Percentiles rank a stretch among this genome's conserved stretches.
Evolutionary conservation across 2,797 vertebrate genomes (phyloP).

Genomic region (Petrocephalus schoutedeni): DNA sequence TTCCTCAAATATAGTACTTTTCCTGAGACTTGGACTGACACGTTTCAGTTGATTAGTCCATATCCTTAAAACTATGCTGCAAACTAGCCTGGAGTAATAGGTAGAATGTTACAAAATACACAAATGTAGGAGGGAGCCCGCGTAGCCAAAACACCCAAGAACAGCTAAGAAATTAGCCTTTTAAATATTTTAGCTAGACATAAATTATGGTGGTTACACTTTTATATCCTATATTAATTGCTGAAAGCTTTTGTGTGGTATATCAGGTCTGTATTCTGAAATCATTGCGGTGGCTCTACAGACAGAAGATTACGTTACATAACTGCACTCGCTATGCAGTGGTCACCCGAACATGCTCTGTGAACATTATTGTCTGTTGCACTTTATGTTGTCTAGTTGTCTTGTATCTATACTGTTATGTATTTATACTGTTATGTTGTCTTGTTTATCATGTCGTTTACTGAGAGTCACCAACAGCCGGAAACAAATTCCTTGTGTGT

Average conservation of each 20-base stretch:
- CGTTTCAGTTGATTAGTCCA: not conserved
- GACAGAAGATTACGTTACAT: not conserved
- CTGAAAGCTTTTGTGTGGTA: not conserved
- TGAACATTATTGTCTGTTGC: too few relatives aligned
- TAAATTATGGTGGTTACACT: not conserved
- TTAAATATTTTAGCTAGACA: not conserved
- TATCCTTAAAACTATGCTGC: not conserved
- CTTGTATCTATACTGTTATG: too few relatives aligned
- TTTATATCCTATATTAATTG: not conserved
- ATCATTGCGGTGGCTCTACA: not conserved
- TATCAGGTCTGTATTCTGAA: not conserved
- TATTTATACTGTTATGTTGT: too few relatives aligned
- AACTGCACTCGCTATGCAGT: not conserved
- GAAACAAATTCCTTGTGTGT: too few relatives aligned
- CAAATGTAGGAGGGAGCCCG: not conserved
- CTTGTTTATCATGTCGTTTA: too few relatives aligned
- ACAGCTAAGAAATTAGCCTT: not conserved
- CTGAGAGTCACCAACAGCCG: too few relatives aligned
- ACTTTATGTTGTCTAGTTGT: too few relatives aligned
- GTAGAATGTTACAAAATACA: not conserved
- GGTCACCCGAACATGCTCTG: not conserved
- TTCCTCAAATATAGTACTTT: not conserved
- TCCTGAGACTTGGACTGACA: not conserved
- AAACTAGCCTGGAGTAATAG: not conserved
- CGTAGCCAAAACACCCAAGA: not conserved